phyloP scores from a whole-genome alignment of 2,888 invertebrate genomes.

The Sesia apiformis region DNA sequence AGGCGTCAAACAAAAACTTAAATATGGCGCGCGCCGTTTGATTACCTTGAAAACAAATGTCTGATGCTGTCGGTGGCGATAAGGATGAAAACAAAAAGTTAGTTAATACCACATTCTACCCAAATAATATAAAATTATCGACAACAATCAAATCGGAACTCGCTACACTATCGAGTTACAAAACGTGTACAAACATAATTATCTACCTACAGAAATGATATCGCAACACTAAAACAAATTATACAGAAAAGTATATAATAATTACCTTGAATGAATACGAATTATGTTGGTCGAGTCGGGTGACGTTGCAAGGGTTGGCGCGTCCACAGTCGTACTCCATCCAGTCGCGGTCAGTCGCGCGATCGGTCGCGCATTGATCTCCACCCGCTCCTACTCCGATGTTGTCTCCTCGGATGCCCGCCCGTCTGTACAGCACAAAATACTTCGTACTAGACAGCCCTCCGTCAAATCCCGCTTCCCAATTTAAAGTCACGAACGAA shows the following conservation, averaged over 20 bases:
- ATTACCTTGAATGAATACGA: slow-evolving; percentile 88
- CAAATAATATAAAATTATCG: background rate
- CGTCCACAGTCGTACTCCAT: slow-evolving; percentile 89
- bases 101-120: slow-evolving; percentile 15
- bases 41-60: slow-evolving; percentile 69
- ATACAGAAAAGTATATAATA: slow-evolving; percentile 2
- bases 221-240: slow-evolving; percentile 5
- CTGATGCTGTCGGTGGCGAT: slow-evolving; percentile 69
- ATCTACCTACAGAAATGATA: background rate
- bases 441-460: slow-evolving; percentile 90
- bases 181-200: background rate
- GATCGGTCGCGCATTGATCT: slow-evolving; percentile 41
- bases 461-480: slow-evolving; percentile 94
- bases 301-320: slow-evolving; percentile 91
- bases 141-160: background rate
- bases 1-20: slow-evolving; percentile 11
- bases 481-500: slow-evolving; percentile 84
- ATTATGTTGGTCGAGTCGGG: slow-evolving; percentile 89
- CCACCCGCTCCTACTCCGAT: slow-evolving; percentile 62
- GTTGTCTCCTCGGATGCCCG: slow-evolving; percentile 52
- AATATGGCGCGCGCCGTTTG: slow-evolving; percentile 7
- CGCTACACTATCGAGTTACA: background rate
- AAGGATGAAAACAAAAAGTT: slow-evolving; percentile 47
- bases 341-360: slow-evolving; percentile 78
- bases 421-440: slow-evolving; percentile 86